Evolutionary conservation across 2,888 invertebrate species (phyloP), one percentile per base, ranked within the genome.

Genomic region (Xanthorhoe designata): DNA sequence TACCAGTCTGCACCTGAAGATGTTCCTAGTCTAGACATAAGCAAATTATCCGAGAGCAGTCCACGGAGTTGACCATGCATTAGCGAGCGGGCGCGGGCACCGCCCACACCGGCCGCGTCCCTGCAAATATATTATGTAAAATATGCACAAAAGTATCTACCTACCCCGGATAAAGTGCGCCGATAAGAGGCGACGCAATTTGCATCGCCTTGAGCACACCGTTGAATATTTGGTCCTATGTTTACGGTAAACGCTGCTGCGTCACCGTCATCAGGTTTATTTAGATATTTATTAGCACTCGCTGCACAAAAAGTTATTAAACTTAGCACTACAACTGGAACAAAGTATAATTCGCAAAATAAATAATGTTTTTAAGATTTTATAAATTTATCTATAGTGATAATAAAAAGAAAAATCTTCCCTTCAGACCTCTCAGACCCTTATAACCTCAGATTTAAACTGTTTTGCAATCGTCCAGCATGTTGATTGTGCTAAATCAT

Each of bases 131-230:
- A 89, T 90, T 90, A 89, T 90, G 87, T 89, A 90, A 91, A 91
- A 90, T 91, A 91, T 90, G 87, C 89, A 86, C 89, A 88, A 89
- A 90, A 88, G 89, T 88, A 88, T 45, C 55, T 61, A 61, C 58
- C 53, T 66, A 66, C 82, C 86, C 88, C 84, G 90, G 90, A 90
- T 91, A 88, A 92, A 90, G 88, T 90, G 86, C 86, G 85, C 75
- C 86, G 89, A 91, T 92, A 92, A 89, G 84, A 84, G 85, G 85
- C 85, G 87, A 89, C 87, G 89, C 87, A 90, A 92, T 91, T 91
- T 91, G 87, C 91, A 90, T 91, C 81, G 91, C 91, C 87, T 74
- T 75, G 78, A 84, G 91, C 89, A 77, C 77, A 79, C 80, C 79
- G 80, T 80, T 82, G 78, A 81, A 84, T 82, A 82, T 86, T 82